These are phyloP conservation scores for Cynocephalus volans DNA, from an alignment of 2,113 vertebrate species.

Conservation along the genomic window DNA sequence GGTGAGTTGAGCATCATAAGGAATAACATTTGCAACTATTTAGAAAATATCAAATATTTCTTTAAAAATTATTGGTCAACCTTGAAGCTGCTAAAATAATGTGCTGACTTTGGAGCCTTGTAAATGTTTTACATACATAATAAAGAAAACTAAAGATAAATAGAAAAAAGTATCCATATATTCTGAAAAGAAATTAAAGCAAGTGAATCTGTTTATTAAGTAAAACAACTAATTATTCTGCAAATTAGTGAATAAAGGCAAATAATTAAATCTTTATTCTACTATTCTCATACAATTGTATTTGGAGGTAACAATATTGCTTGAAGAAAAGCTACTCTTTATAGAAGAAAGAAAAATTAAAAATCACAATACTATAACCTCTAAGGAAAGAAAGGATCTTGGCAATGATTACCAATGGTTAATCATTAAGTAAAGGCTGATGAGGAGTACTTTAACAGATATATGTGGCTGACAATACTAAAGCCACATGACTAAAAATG, in stretches of 20 bases:
- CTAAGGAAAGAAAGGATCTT: neutral
- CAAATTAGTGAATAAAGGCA: neutral
- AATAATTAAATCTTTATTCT: neutral
- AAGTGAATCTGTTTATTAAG: no score
- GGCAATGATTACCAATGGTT: neutral
- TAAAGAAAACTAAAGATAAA: no score
- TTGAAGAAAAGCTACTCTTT: neutral
- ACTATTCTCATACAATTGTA: neutral
- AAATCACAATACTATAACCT: neutral
- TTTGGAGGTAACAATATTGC: neutral
- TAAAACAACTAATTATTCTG: neutral
- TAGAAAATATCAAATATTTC: neutral
- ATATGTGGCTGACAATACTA: fast-evolving
- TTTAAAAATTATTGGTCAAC: neutral
- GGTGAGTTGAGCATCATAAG: neutral
- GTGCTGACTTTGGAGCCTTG: no score
- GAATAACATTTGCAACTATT: neutral
- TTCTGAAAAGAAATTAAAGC: no score
- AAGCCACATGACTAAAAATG: fast-evolving
- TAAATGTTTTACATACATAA: no score
- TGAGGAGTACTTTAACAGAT: neutral
- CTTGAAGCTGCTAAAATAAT: constrained; percentile 1
- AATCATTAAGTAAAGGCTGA: neutral
- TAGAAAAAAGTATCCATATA: no score
- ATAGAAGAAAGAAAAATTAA: neutral